Evolutionary conservation across 2,797 vertebrate species (phyloP).

Genomic region (Falco concolor): DNA sequence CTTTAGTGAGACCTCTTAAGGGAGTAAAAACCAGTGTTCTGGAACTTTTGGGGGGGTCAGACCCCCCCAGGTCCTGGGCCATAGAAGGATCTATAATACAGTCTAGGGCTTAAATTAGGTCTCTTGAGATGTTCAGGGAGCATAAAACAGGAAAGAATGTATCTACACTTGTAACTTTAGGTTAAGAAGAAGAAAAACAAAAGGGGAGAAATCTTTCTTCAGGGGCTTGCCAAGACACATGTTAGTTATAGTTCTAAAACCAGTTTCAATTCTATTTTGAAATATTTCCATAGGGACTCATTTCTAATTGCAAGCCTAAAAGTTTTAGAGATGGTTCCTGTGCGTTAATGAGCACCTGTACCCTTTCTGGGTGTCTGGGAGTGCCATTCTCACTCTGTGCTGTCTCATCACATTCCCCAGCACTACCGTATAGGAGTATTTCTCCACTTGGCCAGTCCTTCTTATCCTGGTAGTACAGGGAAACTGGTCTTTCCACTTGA

Average conservation of each 20-base stretch:
- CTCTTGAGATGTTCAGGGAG: not conserved
- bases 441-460: not conserved
- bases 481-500: not conserved
- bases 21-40: not conserved
- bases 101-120: not conserved
- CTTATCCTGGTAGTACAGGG: not conserved
- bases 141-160: not conserved
- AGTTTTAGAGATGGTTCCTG: not conserved
- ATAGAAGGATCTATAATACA: not conserved
- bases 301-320: slow-evolving; percentile 24
- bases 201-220: slow-evolving; percentile 29
- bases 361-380: not conserved
- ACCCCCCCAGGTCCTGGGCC: not conserved
- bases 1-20: not conserved
- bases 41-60: not conserved
- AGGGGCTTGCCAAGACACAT: not conserved
- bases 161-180: not conserved
- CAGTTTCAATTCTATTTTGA: slow-evolving; percentile 22
- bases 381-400: not conserved
- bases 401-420: not conserved
- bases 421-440: not conserved
- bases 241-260: slow-evolving; percentile 25
- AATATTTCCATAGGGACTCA: not conserved
- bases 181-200: slow-evolving; percentile 26
- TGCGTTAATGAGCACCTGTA: slow-evolving; percentile 26